Evolutionary conservation across 2,888 invertebrate species (phyloP).

Genomic region (Furcula furcula): DNA sequence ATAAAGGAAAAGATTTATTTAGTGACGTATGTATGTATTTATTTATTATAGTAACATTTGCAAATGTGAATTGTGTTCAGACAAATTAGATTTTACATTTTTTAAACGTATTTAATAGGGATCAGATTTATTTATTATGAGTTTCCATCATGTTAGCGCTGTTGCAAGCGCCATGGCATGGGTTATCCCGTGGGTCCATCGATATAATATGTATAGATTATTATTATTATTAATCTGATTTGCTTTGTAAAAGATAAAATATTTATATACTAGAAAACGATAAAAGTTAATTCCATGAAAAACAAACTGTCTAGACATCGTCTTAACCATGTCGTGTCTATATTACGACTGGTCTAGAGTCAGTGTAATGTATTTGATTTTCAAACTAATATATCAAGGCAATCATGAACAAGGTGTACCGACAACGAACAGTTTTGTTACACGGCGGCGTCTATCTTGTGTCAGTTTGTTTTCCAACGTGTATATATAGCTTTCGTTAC

Average conservation of each 20-base stretch:
- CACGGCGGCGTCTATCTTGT: constrained; percentile 25
- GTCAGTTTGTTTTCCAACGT: constrained; percentile 16
- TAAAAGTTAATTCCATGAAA: no score
- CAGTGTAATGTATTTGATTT: constrained; percentile 8
- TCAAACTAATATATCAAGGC: constrained; percentile 11
- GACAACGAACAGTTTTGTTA: constrained; percentile 12
- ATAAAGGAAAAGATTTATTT: no score
- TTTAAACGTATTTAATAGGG: not conserved
- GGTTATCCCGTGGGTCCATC: no score
- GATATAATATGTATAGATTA: no score
- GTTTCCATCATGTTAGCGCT: no score
- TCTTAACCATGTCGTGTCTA: constrained; percentile 2
- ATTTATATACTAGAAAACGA: no score
- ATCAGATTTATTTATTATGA: no score
- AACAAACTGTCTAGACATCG: constrained; percentile 5
- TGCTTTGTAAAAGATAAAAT: no score
- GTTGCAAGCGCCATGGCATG: no score
- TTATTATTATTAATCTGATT: no score
- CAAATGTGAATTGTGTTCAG: constrained; percentile 5
- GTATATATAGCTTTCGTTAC: constrained; percentile 25
- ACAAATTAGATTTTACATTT: constrained; percentile 11
- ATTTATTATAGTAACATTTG: no score
- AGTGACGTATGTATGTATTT: no score
- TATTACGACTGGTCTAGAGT: constrained; percentile 2
- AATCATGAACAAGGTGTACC: constrained; percentile 12